Percentiles rank a stretch among this genome's conserved stretches.
Evolutionary conservation across 2,797 vertebrate genomes (phyloP).

Genomic region (Acrocephalus scirpaceus): DNA sequence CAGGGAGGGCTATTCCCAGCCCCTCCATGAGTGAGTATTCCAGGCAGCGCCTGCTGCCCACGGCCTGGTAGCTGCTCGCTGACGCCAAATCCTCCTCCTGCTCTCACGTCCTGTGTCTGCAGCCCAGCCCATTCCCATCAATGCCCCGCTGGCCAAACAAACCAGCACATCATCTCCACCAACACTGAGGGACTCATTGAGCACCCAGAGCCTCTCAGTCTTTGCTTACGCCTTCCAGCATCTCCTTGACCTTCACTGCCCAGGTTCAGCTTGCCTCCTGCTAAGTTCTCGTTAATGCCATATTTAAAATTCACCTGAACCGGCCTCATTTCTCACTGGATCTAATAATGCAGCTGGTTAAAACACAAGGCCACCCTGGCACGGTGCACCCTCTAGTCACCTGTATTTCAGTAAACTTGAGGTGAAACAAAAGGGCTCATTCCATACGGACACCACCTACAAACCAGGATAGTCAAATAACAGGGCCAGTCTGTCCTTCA

Average conservation of each 20-base stretch:
- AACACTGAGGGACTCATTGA: background rate
- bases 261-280: background rate
- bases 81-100: background rate
- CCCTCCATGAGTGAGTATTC: background rate
- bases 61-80: background rate
- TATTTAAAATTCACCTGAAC: background rate
- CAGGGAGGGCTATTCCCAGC: background rate
- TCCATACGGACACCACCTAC: background rate
- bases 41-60: background rate
- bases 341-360: background rate
- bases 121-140: conserved; percentile 44
- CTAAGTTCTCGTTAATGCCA: fast-evolving
- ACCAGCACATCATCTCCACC: background rate
- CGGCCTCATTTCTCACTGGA: background rate
- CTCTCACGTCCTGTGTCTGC: background rate
- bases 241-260: background rate
- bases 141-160: background rate
- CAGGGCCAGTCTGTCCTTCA: background rate
- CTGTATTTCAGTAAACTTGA: background rate
- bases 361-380: background rate
- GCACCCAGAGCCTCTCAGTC: background rate
- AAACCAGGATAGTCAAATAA: background rate
- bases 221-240: fast-evolving
- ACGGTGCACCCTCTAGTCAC: background rate
- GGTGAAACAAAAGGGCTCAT: background rate